These are phyloP conservation scores for Agriopis marginaria DNA, from an alignment of 2,888 invertebrate genomes.

Conservation along the genomic window DNA sequence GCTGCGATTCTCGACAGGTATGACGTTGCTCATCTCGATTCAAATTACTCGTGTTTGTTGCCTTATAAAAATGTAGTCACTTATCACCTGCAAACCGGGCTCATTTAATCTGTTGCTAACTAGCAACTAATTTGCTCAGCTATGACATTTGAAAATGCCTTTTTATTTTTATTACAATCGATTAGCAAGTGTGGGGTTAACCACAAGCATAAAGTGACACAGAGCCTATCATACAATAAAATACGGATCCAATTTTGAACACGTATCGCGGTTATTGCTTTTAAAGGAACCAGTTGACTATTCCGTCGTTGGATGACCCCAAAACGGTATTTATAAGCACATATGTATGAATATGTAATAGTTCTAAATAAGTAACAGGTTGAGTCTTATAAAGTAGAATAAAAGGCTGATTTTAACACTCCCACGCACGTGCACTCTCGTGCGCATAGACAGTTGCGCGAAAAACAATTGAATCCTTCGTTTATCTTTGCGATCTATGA, in stretches of 20 bases:
- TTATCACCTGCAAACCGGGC: constrained; percentile 2
- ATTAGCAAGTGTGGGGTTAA: background rate
- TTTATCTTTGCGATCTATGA: constrained; percentile 39
- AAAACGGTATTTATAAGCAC: constrained; percentile 39
- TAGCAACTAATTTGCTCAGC: background rate
- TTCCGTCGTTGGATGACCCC: constrained; percentile 31
- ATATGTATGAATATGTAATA: constrained; percentile 16
- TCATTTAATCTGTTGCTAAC: constrained; percentile 5
- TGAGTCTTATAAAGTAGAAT: constrained; percentile 44
- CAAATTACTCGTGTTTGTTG: constrained; percentile 1
- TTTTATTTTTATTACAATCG: background rate
- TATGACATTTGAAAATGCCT: background rate
- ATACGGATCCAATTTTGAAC: constrained; percentile 32
- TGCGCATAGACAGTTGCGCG: constrained; percentile 32
- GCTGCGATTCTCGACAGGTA: constrained; percentile 45
- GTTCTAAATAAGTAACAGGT: constrained; percentile 4
- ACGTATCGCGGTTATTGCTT: constrained; percentile 36
- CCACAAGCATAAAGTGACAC: constrained; percentile 2
- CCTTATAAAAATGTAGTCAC: constrained; percentile 1
- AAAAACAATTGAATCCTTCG: constrained; percentile 61
- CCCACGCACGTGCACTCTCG: constrained; percentile 39
- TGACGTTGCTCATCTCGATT: constrained; percentile 26
- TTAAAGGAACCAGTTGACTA: constrained; percentile 35
- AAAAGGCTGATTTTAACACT: constrained; percentile 46
- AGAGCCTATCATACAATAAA: constrained; percentile 19